Conservation (phyloP, 1,140 invertebrate species). For the Scaptomyza montana region DNA sequence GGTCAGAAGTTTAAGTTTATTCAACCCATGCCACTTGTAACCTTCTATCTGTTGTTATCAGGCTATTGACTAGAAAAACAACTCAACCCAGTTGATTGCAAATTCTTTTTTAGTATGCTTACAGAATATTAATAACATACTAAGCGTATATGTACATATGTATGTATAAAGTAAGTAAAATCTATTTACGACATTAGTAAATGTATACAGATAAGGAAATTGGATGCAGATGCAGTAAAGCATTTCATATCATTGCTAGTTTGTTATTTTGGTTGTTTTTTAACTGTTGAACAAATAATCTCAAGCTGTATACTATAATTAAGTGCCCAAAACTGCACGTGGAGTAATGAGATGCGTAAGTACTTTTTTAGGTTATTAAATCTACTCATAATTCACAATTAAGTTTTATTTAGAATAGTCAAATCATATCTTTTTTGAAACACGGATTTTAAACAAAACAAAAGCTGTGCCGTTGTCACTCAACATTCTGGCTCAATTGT, state of each 20-base stretch:
- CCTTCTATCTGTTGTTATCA: slow-evolving; percentile 34
- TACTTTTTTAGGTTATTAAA: too few relatives aligned
- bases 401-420: neutral
- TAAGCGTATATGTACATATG: neutral
- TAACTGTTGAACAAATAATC: neutral
- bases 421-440: slow-evolving; percentile 19
- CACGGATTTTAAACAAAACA: neutral
- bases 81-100: slow-evolving; percentile 31
- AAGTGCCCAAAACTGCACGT: neutral
- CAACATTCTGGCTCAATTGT: slow-evolving; percentile 57
- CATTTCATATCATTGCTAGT: too few relatives aligned
- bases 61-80: slow-evolving; percentile 22
- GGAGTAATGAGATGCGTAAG: neutral
- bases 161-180: neutral
- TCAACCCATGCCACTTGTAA: slow-evolving; percentile 5
- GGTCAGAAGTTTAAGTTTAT: neutral
- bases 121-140: neutral
- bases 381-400: too few relatives aligned
- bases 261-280: neutral
- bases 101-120: slow-evolving; percentile 12
- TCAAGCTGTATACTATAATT: neutral
- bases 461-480: slow-evolving; percentile 19
- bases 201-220: neutral
- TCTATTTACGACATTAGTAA: slow-evolving; percentile 1
- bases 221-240: neutral